phyloP scores from a whole-genome alignment of 2,113 vertebrate species.

The Brachyistius frenatus region DNA sequence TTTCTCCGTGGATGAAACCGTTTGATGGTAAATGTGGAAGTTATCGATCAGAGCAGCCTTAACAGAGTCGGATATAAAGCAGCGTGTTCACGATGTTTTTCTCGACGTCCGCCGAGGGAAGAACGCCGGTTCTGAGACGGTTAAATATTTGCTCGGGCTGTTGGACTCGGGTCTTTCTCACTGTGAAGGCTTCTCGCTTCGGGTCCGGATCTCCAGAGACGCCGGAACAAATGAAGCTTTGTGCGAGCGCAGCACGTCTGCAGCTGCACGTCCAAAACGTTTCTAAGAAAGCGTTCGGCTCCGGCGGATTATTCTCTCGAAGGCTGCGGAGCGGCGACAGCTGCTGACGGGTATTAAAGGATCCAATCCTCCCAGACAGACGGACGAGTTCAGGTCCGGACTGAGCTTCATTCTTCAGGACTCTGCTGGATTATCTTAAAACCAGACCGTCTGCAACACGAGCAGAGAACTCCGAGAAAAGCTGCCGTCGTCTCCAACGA shows the following conservation, averaged over 20 bases:
- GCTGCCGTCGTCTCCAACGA: too few species aligned
- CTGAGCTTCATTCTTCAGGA: too few species aligned
- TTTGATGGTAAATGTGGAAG: too few species aligned
- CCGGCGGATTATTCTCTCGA: constrained; percentile 30
- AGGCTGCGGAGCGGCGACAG: constrained; percentile 30
- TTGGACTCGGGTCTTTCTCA: constrained; percentile 29
- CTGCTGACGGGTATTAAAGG: constrained; percentile 27
- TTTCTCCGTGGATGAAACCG: too few species aligned
- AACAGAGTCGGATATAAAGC: too few species aligned
- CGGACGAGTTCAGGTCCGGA: too few species aligned
- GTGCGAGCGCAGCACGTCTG: constrained; percentile 38
- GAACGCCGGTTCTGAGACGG: neutral
- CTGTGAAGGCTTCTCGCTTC: constrained; percentile 9
- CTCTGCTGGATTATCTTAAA: too few species aligned
- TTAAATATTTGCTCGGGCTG: constrained; percentile 3
- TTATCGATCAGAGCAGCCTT: too few species aligned
- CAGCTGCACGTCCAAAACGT: constrained; percentile 13
- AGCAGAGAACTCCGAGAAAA: too few species aligned
- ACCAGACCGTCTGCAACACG: too few species aligned
- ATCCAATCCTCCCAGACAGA: neutral
- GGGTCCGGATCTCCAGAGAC: constrained; percentile 37
- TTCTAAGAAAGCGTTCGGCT: constrained; percentile 15
- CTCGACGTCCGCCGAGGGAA: neutral
- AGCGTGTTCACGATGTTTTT: too few species aligned
- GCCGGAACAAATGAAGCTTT: constrained; percentile 33